Percentiles rank a stretch among this genome's conserved stretches.
Conservation (phyloP, 2,113 vertebrate genomes). For the Anguilla rostrata region DNA sequence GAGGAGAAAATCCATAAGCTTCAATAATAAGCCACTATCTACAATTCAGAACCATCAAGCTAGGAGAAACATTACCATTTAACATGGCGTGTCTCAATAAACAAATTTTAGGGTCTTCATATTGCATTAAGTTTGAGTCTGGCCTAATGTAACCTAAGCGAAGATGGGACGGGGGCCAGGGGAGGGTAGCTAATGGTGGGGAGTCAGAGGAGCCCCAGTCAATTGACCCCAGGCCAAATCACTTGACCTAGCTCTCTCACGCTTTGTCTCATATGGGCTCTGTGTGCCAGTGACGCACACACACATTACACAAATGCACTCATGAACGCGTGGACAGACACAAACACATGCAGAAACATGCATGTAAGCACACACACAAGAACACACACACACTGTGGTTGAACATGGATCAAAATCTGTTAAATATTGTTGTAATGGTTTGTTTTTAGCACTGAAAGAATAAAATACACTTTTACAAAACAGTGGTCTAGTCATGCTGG, state of each 20-base stretch:
- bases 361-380: conserved; percentile 4
- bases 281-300: conserved; percentile 19
- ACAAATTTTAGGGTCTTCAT: conserved; percentile 66
- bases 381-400: conserved; percentile 26
- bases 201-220: conserved; percentile 63
- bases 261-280: conserved; percentile 39
- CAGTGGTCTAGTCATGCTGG: background rate
- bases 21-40: background rate
- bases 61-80: conserved; percentile 39
- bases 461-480: background rate
- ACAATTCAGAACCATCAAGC: conserved; percentile 19
- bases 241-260: conserved; percentile 66
- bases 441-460: background rate
- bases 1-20: conserved; percentile 24
- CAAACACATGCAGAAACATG: background rate
- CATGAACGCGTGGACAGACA: background rate
- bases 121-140: conserved; percentile 57
- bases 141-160: conserved; percentile 40
- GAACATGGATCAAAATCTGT: background rate
- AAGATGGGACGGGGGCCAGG: conserved; percentile 19
- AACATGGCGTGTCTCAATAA: conserved; percentile 38
- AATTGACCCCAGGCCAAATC: conserved; percentile 73
- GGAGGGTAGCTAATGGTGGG: conserved; percentile 49
- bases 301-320: conserved; percentile 35
- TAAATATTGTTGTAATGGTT: background rate